A percentile compares a stretch with the other conserved stretches of the same genome.
phyloP scores from a whole-genome alignment of 2,888 invertebrate genomes.

The Xestobium rufovillosum region DNA sequence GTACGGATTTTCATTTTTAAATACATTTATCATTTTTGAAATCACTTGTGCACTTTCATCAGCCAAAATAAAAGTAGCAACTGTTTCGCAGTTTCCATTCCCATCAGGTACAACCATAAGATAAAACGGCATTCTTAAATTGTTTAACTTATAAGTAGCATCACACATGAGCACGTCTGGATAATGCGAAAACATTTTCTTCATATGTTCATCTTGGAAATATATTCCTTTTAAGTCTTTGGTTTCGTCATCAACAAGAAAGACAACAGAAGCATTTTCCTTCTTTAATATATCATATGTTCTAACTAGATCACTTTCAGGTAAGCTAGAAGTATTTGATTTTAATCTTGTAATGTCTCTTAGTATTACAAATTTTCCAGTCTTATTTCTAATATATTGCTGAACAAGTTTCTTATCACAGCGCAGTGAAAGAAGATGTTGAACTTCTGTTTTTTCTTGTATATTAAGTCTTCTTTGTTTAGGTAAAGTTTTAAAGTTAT shows the following conservation, averaged over 20 bases:
- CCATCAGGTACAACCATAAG: slow-evolving; percentile 10
- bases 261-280: too few species aligned
- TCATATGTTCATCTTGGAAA: too few species aligned
- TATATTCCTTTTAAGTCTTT: too few species aligned
- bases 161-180: slow-evolving; percentile 6
- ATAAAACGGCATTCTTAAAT: slow-evolving; percentile 13
- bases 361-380: slow-evolving; percentile 7
- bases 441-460: slow-evolving; percentile 3
- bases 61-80: slow-evolving; percentile 11
- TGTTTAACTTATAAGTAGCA: slow-evolving; percentile 11
- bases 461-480: slow-evolving; percentile 5
- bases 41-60: slow-evolving; percentile 11
- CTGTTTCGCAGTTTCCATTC: slow-evolving; percentile 12
- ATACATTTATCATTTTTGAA: slow-evolving; percentile 10
- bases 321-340: slow-evolving; percentile 3
- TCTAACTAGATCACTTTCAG: slow-evolving; percentile 4
- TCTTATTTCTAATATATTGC: slow-evolving; percentile 3
- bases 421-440: slow-evolving; percentile 5
- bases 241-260: too few species aligned
- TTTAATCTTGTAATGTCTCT: slow-evolving; percentile 7
- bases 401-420: slow-evolving; percentile 11
- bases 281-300: slow-evolving; percentile 1
- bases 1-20: slow-evolving; percentile 9
- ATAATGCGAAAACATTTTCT: slow-evolving; percentile 4
- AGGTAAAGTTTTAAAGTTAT: slow-evolving; percentile 4